Percentiles rank a stretch among this genome's conserved stretches.
These are phyloP conservation scores for Lapara coniferarum DNA, from an alignment of 2,888 invertebrate genomes.

Conservation along the genomic window DNA sequence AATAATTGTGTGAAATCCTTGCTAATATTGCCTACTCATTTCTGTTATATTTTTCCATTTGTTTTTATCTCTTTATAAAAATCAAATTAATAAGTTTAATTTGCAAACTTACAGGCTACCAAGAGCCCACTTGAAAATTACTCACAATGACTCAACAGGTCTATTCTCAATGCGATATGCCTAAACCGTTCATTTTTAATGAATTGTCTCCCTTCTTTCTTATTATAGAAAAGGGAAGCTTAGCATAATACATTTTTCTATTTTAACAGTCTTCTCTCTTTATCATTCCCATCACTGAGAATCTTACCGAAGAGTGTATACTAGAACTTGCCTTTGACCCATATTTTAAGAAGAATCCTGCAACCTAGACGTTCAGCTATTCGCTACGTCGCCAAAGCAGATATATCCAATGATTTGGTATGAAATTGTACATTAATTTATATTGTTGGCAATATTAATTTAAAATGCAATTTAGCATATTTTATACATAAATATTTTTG, in stretches of 20 bases:
- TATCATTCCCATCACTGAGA: conserved; percentile 11
- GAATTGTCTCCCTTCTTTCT: conserved; percentile 10
- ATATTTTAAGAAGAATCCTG: background rate
- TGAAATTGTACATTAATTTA: background rate
- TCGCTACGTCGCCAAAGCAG: background rate
- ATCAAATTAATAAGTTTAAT: no score
- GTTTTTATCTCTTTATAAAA: no score
- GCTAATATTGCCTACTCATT: no score
- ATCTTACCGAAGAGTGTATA: conserved; percentile 19
- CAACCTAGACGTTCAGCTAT: background rate
- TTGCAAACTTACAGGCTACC: no score
- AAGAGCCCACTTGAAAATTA: no score
- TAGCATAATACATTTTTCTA: conserved; percentile 12
- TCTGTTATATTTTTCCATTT: no score
- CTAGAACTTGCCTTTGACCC: background rate
- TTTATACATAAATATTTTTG: background rate
- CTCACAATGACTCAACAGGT: no score
- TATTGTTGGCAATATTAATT: background rate
- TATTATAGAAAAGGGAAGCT: conserved; percentile 15
- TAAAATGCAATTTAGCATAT: background rate
- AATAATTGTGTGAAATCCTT: no score
- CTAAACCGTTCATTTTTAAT: conserved; percentile 9
- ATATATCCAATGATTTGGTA: background rate
- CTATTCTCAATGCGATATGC: conserved; percentile 2
- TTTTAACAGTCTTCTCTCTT: conserved; percentile 23